These are phyloP conservation scores for Isichthys henryi DNA, from an alignment of 2,113 vertebrate genomes.

Conservation along the genomic window DNA sequence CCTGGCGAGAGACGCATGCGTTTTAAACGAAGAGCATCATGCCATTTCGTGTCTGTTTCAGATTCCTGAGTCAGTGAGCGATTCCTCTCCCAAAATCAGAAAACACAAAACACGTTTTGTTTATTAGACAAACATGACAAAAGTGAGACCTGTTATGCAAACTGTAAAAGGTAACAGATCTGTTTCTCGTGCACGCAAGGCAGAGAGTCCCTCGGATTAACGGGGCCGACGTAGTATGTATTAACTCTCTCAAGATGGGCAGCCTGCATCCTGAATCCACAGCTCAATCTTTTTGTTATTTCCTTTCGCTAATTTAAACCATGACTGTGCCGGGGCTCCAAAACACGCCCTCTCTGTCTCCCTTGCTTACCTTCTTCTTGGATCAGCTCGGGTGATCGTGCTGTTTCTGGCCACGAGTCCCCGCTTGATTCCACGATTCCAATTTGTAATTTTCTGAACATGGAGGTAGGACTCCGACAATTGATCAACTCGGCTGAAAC, in stretches of 20 bases:
- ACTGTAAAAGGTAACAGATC: not conserved
- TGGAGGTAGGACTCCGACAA: slow-evolving; percentile 61
- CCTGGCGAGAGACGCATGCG: not conserved
- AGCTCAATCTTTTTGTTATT: not conserved
- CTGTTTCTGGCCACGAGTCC: slow-evolving; percentile 56
- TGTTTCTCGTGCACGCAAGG: not conserved
- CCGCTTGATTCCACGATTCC: slow-evolving; percentile 63
- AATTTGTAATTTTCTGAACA: slow-evolving; percentile 69
- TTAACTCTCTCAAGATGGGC: not conserved
- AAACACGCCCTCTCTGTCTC: not conserved
- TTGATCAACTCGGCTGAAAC: slow-evolving; percentile 56
- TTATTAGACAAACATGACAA: not conserved
- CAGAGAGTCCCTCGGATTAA: not conserved
- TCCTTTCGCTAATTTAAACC: slow-evolving; percentile 3
- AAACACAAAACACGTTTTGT: not conserved
- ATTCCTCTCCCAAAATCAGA: not conserved
- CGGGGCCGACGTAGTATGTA: not conserved
- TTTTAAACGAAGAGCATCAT: not conserved
- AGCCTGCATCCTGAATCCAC: not conserved
- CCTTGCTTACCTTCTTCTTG: not conserved
- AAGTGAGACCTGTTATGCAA: slow-evolving; percentile 1
- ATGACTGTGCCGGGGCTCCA: not conserved
- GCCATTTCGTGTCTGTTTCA: not conserved
- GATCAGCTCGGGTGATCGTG: not conserved
- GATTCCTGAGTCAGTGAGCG: not conserved